Conservation (phyloP, 2,113 vertebrate genomes). For the Saguinus midas region DNA sequence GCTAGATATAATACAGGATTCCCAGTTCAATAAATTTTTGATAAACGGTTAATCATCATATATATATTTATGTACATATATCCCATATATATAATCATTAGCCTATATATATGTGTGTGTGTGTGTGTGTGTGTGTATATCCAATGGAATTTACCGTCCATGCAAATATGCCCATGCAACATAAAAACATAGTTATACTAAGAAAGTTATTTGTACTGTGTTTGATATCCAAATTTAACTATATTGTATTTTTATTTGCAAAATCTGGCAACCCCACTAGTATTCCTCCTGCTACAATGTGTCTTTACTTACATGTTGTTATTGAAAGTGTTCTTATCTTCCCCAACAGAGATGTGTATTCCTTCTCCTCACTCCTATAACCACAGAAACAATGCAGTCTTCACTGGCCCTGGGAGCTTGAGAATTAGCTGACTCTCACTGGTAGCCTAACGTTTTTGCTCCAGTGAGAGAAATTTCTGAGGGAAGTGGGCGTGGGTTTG, state of each 20-base stretch:
- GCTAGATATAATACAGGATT: background rate
- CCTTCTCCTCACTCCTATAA: rapidly evolving
- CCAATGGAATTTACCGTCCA: background rate
- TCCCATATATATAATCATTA: too few relatives aligned
- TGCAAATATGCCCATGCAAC: background rate
- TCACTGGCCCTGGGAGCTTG: background rate
- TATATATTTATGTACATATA: too few relatives aligned
- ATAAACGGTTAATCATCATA: background rate
- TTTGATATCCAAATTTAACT: background rate
- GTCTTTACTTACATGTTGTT: background rate
- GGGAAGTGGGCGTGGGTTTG: background rate
- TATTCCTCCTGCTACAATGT: rapidly evolving
- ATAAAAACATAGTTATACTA: background rate
- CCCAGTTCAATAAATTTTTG: background rate
- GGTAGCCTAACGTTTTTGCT: background rate
- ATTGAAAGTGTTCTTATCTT: background rate
- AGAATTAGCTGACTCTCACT: background rate
- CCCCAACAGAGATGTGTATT: background rate
- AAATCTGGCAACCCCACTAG: background rate
- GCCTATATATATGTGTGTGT: too few relatives aligned
- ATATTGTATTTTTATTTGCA: background rate
- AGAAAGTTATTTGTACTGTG: background rate
- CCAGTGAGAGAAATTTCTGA: background rate
- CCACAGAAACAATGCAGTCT: background rate
- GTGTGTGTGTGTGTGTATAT: too few relatives aligned